Conservation (phyloP, 2,888 invertebrate species). For the Aricia artaxerxes region DNA sequence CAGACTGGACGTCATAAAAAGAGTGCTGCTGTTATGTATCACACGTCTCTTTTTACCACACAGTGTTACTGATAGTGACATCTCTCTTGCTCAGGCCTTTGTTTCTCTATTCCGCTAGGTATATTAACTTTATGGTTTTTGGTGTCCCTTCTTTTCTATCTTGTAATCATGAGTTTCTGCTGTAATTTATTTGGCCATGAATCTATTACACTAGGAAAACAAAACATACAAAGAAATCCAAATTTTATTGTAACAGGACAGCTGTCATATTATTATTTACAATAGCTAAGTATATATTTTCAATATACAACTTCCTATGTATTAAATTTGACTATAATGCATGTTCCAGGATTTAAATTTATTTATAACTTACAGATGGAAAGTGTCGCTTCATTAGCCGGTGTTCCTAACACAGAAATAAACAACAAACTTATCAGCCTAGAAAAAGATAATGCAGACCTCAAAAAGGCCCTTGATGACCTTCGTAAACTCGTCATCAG, state of each 20-base stretch:
- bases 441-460: conserved; percentile 80
- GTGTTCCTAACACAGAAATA: conserved; percentile 79
- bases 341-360: background rate
- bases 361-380: conserved; percentile 79
- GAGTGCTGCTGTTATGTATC: no score
- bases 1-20: no score
- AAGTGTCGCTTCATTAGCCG: conserved; percentile 80
- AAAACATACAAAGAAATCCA: no score
- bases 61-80: no score
- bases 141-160: background rate
- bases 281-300: background rate
- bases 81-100: no score
- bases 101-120: no score
- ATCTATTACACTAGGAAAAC: no score
- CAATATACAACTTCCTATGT: background rate
- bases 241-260: background rate
- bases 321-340: background rate
- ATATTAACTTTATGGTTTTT: background rate
- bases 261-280: background rate
- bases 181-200: background rate
- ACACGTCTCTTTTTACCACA: no score
- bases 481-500: conserved; percentile 71
- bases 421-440: conserved; percentile 76
- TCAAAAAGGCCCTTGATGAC: conserved; percentile 72
- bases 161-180: background rate